A percentile compares a stretch with the other conserved stretches of the same genome.
Conservation (phyloP, 1,140 invertebrate genomes). For the Euura saliciscinereae region DNA sequence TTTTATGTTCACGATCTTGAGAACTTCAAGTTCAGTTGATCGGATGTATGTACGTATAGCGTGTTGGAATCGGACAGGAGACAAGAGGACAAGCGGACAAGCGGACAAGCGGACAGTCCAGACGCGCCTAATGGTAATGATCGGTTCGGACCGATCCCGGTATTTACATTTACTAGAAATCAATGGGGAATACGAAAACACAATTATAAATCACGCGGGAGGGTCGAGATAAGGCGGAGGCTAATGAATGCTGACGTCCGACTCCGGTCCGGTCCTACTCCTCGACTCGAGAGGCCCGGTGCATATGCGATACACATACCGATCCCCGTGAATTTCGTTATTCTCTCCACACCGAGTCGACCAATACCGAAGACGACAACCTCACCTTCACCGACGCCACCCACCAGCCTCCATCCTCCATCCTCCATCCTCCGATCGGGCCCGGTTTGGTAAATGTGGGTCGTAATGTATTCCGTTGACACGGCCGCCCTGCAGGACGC, state of each 20-base stretch:
- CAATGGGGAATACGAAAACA: conserved; percentile 37
- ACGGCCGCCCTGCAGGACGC: conserved; percentile 49
- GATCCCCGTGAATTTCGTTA: too few species aligned
- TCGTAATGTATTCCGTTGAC: conserved; percentile 52
- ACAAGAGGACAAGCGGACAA: neutral
- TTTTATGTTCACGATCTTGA: conserved; percentile 45
- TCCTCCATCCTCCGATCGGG: conserved; percentile 7
- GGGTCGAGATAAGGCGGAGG: conserved; percentile 17
- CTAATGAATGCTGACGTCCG: conserved; percentile 35
- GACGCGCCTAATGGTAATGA: conserved; percentile 34
- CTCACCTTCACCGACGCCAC: neutral
- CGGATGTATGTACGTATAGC: too few species aligned
- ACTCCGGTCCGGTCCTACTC: neutral
- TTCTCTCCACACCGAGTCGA: neutral
- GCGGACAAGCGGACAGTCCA: conserved; percentile 2
- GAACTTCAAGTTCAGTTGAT: too few species aligned
- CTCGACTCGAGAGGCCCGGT: too few species aligned
- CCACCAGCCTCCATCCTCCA: neutral
- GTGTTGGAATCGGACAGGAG: too few species aligned
- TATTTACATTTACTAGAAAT: conserved; percentile 43
- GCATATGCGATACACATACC: too few species aligned
- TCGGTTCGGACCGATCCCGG: conserved; percentile 26
- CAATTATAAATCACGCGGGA: conserved; percentile 34
- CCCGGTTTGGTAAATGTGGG: conserved; percentile 41
- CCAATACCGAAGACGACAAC: neutral